Base-by-base conservation (phyloP, 2,888 invertebrate genomes). In the Oxyteleia sp. region DNA sequence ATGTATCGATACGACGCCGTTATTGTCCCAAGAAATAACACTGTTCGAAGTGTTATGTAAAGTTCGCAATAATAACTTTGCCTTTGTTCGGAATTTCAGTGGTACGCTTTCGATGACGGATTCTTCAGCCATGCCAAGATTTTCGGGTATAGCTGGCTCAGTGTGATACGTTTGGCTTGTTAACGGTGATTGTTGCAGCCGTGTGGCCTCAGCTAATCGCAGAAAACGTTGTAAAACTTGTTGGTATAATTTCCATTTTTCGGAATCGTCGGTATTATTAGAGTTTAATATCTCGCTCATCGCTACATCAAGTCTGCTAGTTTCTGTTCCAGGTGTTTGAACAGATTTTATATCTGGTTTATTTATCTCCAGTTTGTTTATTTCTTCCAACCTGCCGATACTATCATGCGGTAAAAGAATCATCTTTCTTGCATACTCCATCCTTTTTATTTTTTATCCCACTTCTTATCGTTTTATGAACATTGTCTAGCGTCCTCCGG, bases 241-340 rank as follows among this genome's bases (percentile, higher is more conserved):
- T n/a, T 49, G 5, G 32, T n/a, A 53, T 13, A 57, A 15, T 57
- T 35, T 57, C 38, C 20, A 57, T 38, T 57, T 35, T 57, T 57
- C 20, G 4, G 38, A 18, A 35, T 57, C 20, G 16, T 57, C 57
- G 10, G 20, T 57, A 1, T 47, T 47, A 20, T 10, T 16, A 1
- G 53, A n/a, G 15, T 57, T 57, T 38, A 57, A 38, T 38, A 57
- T 35, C 4, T 57, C 38, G 20, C 32, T 57, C 38, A 57, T 57
- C 18, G 35, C 57, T 1, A 18, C 7, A 38, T 57, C 32, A 15
- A 53, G 53, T 32, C 53, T 13, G 8, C 16, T 53, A 1, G 18
- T 15, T 16, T 53, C 53, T 5, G 18, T 66, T 53, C 32, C 45
- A 3, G 55, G 4, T 5, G 53, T 32, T 32, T 57, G 57, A 4